A percentile compares a stretch with the other conserved stretches of the same genome.
phyloP scores from a whole-genome alignment of 2,797 vertebrate species.

The Myioborus melanocephalus region DNA sequence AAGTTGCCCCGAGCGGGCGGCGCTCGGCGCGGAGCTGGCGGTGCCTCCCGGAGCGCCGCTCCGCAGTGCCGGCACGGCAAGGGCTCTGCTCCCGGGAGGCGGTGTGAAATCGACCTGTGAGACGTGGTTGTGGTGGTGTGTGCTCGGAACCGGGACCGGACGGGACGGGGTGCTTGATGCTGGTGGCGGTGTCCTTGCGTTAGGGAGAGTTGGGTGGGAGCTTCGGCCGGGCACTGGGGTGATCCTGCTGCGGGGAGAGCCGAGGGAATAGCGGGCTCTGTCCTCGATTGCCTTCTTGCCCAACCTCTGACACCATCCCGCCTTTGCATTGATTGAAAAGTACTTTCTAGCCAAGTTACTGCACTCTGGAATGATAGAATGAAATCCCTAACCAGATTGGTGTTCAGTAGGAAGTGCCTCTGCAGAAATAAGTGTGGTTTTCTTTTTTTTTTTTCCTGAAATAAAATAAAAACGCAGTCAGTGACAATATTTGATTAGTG shows the following conservation, averaged over 20 bases:
- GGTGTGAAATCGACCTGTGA: not conserved
- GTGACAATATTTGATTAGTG: not conserved
- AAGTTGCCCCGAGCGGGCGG: not conserved
- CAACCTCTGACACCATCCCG: not conserved
- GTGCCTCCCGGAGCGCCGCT: rapidly evolving
- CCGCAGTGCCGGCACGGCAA: rapidly evolving
- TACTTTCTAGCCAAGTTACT: not conserved
- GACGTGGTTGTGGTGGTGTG: rapidly evolving
- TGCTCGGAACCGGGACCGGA: not conserved
- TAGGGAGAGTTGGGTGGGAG: not conserved
- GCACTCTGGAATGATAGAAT: not conserved
- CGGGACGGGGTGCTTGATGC: not conserved
- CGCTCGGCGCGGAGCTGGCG: not conserved
- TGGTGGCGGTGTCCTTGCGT: rapidly evolving
- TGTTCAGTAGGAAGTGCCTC: not conserved
- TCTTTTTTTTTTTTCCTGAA: not conserved
- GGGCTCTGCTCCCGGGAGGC: not conserved
- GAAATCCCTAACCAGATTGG: not conserved
- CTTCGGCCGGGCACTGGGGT: not conserved
- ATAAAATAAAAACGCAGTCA: not conserved
- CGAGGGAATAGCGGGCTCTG: not conserved
- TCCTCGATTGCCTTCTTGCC: not conserved
- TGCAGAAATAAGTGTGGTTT: not conserved
- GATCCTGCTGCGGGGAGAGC: not conserved
- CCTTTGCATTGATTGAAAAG: not conserved